These are phyloP conservation scores for Austrolebias charrua DNA, from an alignment of 2,797 vertebrate genomes.

Conservation along the genomic window DNA sequence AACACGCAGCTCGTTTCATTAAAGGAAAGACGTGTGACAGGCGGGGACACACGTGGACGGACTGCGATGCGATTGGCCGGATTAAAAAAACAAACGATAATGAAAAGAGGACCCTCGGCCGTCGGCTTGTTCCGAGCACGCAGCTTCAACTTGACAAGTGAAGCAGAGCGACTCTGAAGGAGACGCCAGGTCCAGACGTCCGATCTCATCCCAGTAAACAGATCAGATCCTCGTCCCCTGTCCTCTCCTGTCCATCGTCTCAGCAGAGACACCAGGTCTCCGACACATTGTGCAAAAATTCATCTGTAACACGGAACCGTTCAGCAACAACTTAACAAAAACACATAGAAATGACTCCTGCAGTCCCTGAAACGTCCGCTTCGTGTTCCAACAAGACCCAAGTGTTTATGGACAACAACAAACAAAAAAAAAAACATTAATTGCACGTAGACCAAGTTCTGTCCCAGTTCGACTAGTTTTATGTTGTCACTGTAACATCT, in stretches of 20 bases:
- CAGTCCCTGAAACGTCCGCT: conserved; percentile 57
- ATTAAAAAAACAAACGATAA: not conserved
- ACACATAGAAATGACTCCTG: conserved; percentile 40
- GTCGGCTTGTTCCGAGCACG: conserved; percentile 25
- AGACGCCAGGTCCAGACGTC: conserved; percentile 39
- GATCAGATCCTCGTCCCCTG: conserved; percentile 32
- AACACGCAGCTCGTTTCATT: conserved; percentile 26
- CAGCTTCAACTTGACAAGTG: conserved; percentile 7
- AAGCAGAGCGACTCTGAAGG: conserved; percentile 36
- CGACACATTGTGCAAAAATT: conserved; percentile 63
- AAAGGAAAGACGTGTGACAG: conserved; percentile 18
- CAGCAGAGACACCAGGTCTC: conserved; percentile 29
- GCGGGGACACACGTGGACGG: not conserved
- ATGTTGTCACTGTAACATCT: not conserved
- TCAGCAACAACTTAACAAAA: conserved; percentile 48
- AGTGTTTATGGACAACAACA: conserved; percentile 78
- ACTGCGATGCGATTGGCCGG: conserved; percentile 11
- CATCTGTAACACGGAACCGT: conserved; percentile 33
- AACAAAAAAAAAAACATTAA: conserved; percentile 68
- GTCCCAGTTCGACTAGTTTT: not conserved
- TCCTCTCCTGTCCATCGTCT: conserved; percentile 22
- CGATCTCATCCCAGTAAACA: conserved; percentile 41
- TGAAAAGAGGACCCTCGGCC: conserved; percentile 37
- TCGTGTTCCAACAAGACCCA: conserved; percentile 30
- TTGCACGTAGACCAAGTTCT: conserved; percentile 81